phyloP scores from a whole-genome alignment of 2,888 invertebrate genomes.

The Clivina fossor region DNA sequence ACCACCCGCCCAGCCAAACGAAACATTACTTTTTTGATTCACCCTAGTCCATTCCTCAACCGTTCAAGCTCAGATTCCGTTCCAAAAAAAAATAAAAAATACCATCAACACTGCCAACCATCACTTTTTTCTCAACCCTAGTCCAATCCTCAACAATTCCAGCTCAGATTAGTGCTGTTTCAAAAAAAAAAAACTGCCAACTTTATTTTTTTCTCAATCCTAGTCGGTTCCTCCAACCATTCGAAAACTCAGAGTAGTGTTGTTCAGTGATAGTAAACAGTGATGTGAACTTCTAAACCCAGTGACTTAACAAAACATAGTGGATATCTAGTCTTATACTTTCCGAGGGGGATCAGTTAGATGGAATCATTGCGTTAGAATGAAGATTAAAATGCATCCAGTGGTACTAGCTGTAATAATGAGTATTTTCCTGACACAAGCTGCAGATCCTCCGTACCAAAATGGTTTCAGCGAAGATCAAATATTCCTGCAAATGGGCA shows the following conservation, averaged over 20 bases:
- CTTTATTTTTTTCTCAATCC: too few species aligned
- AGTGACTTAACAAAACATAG: slow-evolving; percentile 6
- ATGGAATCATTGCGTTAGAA: slow-evolving; percentile 44
- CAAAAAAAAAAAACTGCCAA: too few species aligned
- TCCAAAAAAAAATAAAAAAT: too few species aligned
- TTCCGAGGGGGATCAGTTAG: too few species aligned
- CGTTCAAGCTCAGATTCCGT: neutral
- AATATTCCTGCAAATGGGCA: slow-evolving; percentile 19
- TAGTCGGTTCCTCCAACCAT: too few species aligned
- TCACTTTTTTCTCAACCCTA: too few species aligned
- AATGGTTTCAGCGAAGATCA: neutral
- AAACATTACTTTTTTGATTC: neutral
- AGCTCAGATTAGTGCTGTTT: too few species aligned
- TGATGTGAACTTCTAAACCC: slow-evolving; percentile 3
- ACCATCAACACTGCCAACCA: too few species aligned
- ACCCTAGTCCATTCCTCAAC: neutral
- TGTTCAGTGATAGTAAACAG: slow-evolving; percentile 4
- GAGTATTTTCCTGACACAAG: slow-evolving; percentile 52
- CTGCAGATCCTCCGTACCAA: slow-evolving; percentile 50
- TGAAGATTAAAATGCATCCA: slow-evolving; percentile 54
- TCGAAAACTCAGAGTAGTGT: neutral
- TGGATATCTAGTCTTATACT: slow-evolving; percentile 11
- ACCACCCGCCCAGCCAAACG: too few species aligned
- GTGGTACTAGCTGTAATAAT: slow-evolving; percentile 50
- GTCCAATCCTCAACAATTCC: too few species aligned